Percentiles rank a stretch among this genome's conserved stretches.
phyloP scores from a whole-genome alignment of 1,140 invertebrate species.

The Wasmannia auropunctata region DNA sequence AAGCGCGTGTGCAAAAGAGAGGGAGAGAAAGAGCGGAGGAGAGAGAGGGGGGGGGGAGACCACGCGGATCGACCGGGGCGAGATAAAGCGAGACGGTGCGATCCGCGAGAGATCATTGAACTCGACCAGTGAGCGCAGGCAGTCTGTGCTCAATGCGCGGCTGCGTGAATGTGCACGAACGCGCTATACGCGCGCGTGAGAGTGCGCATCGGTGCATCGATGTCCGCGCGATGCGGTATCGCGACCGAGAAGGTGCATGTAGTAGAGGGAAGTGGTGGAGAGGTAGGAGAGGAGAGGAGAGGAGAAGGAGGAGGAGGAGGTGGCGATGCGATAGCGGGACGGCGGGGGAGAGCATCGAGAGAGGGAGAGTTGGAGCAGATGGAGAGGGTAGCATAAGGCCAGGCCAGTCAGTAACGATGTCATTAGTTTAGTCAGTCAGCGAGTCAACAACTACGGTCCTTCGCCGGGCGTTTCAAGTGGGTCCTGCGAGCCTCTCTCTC shows the following conservation, averaged over 20 bases:
- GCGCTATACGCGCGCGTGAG: constrained; percentile 45
- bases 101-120: constrained; percentile 75
- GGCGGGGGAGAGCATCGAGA: not conserved
- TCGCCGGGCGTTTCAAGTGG: constrained; percentile 71
- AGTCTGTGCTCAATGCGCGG: constrained; percentile 67
- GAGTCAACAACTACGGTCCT: constrained; percentile 81
- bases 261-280: not conserved
- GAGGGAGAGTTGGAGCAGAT: constrained; percentile 19
- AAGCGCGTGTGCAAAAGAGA: constrained; percentile 18
- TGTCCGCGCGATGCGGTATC: constrained; percentile 49
- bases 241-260: constrained; percentile 55
- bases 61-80: not conserved
- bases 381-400: constrained; percentile 74
- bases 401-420: constrained; percentile 83
- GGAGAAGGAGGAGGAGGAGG: not conserved
- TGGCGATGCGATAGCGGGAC: constrained; percentile 23
- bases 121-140: constrained; percentile 66
- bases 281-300: not conserved
- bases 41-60: constrained; percentile 38
- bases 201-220: constrained; percentile 61
- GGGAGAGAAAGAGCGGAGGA: constrained; percentile 29
- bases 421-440: constrained; percentile 84
- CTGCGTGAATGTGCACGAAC: constrained; percentile 62
- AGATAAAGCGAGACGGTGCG: constrained; percentile 68
- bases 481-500: constrained; percentile 46